Conservation (phyloP, 2,797 vertebrate genomes). For the Aplochiton taeniatus region DNA sequence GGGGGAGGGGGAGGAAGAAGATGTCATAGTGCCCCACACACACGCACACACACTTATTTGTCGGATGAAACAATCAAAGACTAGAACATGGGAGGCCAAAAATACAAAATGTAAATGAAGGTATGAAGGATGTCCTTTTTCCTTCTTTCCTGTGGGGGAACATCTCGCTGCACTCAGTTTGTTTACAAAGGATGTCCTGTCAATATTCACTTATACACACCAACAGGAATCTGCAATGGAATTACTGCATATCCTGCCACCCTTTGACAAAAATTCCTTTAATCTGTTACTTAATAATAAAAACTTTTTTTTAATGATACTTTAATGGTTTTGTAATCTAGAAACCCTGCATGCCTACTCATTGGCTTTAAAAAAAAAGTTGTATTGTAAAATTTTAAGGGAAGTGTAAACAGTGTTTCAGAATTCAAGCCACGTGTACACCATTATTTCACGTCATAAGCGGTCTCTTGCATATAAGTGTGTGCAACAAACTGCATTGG, state of each 20-base stretch:
- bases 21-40: slow-evolving; percentile 14
- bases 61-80: slow-evolving; percentile 25
- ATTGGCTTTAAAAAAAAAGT: too few species aligned
- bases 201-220: slow-evolving; percentile 30
- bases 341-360: too few species aligned
- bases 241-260: slow-evolving; percentile 33
- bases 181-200: slow-evolving; percentile 62
- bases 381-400: too few species aligned
- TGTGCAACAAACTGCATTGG: too few species aligned
- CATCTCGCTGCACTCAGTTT: slow-evolving; percentile 43
- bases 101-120: slow-evolving; percentile 36
- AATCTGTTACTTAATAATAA: too few species aligned
- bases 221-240: slow-evolving; percentile 19
- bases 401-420: too few species aligned
- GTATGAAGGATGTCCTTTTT: slow-evolving; percentile 49
- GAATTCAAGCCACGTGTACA: too few species aligned
- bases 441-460: too few species aligned
- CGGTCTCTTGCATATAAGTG: too few species aligned
- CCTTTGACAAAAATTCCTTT: too few species aligned
- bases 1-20: background rate
- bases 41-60: slow-evolving; percentile 20
- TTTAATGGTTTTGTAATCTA: too few species aligned
- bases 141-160: slow-evolving; percentile 49
- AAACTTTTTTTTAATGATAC: too few species aligned
- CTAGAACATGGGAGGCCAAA: slow-evolving; percentile 23